Conservation (phyloP, 1,140 invertebrate genomes). For the Drosophila takahashii region DNA sequence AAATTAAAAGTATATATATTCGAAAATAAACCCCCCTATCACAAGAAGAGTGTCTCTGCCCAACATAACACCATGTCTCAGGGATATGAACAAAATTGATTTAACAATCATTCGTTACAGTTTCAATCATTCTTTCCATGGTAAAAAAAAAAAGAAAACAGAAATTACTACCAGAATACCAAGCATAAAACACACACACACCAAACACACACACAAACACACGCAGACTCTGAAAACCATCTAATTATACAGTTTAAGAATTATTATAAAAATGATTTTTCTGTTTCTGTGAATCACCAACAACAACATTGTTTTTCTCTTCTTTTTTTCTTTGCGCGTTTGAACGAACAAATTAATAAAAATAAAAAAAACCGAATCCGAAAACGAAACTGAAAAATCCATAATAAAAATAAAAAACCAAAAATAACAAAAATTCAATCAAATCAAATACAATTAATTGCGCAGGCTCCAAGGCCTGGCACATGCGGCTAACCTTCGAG, state of each 20-base stretch:
- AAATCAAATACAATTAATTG: slow-evolving; percentile 39
- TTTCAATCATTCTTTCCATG: slow-evolving; percentile 42
- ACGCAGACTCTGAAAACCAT: slow-evolving; percentile 51
- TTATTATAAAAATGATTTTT: slow-evolving; percentile 83
- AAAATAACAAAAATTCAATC: slow-evolving; percentile 13
- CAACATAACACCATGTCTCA: slow-evolving; percentile 21
- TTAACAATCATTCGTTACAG: slow-evolving; percentile 30
- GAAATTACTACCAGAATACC: slow-evolving; percentile 34
- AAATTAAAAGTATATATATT: slow-evolving; percentile 31
- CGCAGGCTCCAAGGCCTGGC: slow-evolving; percentile 94
- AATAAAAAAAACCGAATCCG: slow-evolving; percentile 2
- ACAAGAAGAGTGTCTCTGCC: slow-evolving; percentile 8
- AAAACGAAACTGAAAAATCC: slow-evolving; percentile 28
- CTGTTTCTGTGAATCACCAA: slow-evolving; percentile 84
- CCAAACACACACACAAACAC: slow-evolving; percentile 21
- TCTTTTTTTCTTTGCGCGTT: slow-evolving; percentile 84
- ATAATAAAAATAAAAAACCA: slow-evolving; percentile 23
- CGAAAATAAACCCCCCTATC: neutral
- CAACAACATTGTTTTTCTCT: slow-evolving; percentile 85
- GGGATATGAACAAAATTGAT: slow-evolving; percentile 31
- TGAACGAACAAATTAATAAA: slow-evolving; percentile 63
- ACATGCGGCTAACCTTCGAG: slow-evolving; percentile 96
- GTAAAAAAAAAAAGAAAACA: slow-evolving; percentile 31
- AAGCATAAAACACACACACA: slow-evolving; percentile 41
- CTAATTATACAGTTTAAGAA: slow-evolving; percentile 81